Conservation (phyloP, 2,888 invertebrate species). For the Suillia variegata region DNA sequence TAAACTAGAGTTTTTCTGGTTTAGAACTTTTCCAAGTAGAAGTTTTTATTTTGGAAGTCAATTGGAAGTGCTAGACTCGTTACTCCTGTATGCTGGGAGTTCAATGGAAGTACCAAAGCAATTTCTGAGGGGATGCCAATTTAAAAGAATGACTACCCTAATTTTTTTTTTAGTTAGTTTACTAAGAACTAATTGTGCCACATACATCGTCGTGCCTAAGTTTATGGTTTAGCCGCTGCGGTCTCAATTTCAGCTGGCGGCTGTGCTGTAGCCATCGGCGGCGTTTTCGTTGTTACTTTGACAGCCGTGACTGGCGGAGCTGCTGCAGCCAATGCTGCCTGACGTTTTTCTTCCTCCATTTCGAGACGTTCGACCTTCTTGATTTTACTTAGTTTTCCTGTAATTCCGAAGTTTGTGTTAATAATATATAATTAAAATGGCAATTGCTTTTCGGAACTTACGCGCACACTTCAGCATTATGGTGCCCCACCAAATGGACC, state of each 20-base stretch:
- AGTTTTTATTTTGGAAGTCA: not conserved
- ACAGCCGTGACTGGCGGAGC: constrained; percentile 57
- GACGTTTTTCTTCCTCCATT: constrained; percentile 60
- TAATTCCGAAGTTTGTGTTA: constrained; percentile 31
- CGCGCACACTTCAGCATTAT: constrained; percentile 88
- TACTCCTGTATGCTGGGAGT: not conserved
- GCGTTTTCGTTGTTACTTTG: not conserved
- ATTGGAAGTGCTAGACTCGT: not conserved
- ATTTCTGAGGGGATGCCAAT: too few relatives aligned
- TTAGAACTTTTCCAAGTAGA: too few relatives aligned
- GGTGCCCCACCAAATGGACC: constrained; percentile 98
- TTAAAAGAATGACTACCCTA: too few relatives aligned
- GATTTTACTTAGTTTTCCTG: constrained; percentile 71
- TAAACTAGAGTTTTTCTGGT: too few relatives aligned
- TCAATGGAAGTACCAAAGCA: not conserved
- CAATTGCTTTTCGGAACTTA: constrained; percentile 65
- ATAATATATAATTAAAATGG: too few relatives aligned
- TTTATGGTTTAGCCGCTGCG: too few relatives aligned
- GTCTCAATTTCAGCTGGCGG: too few relatives aligned
- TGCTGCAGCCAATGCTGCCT: constrained; percentile 62
- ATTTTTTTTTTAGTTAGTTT: too few relatives aligned
- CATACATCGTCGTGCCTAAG: too few relatives aligned
- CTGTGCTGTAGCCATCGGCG: too few relatives aligned
- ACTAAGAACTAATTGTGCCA: too few relatives aligned
- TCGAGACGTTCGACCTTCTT: constrained; percentile 64